These are phyloP conservation scores for Abrostola tripartita DNA, from an alignment of 2,888 invertebrate genomes.

Conservation along the genomic window DNA sequence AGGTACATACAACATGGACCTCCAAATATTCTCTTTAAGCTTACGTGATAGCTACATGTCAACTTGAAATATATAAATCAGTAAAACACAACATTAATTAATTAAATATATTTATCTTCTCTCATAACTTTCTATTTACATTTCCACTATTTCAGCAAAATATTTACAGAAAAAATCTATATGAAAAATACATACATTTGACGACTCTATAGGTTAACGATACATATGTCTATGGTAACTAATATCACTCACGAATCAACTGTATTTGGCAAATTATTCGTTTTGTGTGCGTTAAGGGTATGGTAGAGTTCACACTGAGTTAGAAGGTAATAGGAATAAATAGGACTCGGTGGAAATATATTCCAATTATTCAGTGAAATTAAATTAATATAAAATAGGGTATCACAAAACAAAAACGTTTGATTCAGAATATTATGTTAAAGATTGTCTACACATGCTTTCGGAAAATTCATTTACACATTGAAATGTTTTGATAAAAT, in stretches of 20 bases:
- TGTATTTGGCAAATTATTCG: slow-evolving; percentile 68
- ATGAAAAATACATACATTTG: slow-evolving; percentile 67
- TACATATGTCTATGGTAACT: slow-evolving; percentile 81
- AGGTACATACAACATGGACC: no score
- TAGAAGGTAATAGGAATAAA: slow-evolving; percentile 69
- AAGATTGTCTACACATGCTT: not conserved
- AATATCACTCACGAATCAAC: slow-evolving; percentile 81
- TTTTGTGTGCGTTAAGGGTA: slow-evolving; percentile 36
- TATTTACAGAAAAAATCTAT: slow-evolving; percentile 78
- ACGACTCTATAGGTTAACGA: slow-evolving; percentile 62
- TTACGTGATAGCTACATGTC: not conserved
- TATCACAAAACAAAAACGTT: slow-evolving; percentile 78
- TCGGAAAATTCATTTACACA: not conserved
- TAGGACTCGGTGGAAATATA: slow-evolving; percentile 72
- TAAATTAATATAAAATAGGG: slow-evolving; percentile 57
- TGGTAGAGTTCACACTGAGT: slow-evolving; percentile 55
- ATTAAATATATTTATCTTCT: slow-evolving; percentile 73
- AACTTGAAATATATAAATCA: slow-evolving; percentile 11
- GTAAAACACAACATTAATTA: slow-evolving; percentile 33
- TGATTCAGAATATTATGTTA: not conserved
- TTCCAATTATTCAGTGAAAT: slow-evolving; percentile 65
- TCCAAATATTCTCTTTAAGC: no score
- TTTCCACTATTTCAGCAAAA: slow-evolving; percentile 69
- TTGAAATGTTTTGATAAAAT: not conserved
- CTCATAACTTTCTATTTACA: slow-evolving; percentile 82